Evolutionary conservation across 1,140 invertebrate species (phyloP).

Genomic region (Ditylenchus dipsaci): DNA sequence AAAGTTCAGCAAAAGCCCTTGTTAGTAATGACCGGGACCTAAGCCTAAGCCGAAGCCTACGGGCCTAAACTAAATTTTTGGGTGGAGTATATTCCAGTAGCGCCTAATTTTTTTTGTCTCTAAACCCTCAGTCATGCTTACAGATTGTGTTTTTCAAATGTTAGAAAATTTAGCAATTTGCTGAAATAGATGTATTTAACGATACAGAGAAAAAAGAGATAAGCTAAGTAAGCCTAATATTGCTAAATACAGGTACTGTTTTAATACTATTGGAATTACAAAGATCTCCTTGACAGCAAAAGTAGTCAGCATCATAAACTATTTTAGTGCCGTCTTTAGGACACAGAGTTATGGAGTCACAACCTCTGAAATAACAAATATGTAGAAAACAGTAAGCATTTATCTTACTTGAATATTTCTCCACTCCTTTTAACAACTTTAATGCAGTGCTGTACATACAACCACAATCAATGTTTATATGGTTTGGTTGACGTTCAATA

Average conservation of each 20-base stretch:
- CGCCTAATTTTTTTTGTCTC: too few relatives aligned
- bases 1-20: too few relatives aligned
- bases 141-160: too few relatives aligned
- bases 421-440: constrained; percentile 1
- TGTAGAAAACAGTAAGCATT: not conserved
- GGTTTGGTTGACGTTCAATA: not conserved
- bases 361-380: not conserved
- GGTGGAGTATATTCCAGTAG: too few relatives aligned
- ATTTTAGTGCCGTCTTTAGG: constrained; percentile 7
- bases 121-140: too few relatives aligned
- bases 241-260: not conserved
- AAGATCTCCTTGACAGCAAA: constrained; percentile 3
- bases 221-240: not conserved
- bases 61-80: too few relatives aligned
- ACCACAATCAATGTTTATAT: constrained; percentile 3
- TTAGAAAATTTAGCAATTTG: too few relatives aligned
- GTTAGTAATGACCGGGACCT: too few relatives aligned
- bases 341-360: constrained; percentile 1
- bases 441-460: constrained; percentile 4
- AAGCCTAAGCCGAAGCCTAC: too few relatives aligned
- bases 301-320: constrained; percentile 4
- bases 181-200: too few relatives aligned
- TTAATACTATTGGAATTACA: not conserved
- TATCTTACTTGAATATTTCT: not conserved
- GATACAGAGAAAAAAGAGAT: too few relatives aligned